Percentiles rank a stretch among this genome's conserved stretches.
These are phyloP conservation scores for Festucalex cinctus DNA, from an alignment of 2,113 vertebrate species.

Conservation along the genomic window DNA sequence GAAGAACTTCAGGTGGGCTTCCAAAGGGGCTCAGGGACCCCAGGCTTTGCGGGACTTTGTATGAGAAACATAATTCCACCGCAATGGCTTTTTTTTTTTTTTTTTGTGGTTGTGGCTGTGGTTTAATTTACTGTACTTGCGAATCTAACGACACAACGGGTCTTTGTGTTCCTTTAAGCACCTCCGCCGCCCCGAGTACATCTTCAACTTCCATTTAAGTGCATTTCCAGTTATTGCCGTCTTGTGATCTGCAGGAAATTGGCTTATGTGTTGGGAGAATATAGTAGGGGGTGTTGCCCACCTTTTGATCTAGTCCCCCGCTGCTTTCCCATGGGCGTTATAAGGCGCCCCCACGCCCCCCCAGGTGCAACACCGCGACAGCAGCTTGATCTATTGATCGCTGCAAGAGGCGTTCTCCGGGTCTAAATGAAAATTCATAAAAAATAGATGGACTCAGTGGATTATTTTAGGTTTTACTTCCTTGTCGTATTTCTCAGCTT, in stretches of 20 bases:
- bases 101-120: background rate
- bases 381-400: constrained; percentile 97
- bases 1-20: constrained; percentile 42
- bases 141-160: background rate
- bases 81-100: background rate
- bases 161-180: background rate
- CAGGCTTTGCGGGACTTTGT: constrained; percentile 3
- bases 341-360: constrained; percentile 53
- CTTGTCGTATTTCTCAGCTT: constrained; percentile 27
- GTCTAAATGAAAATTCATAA: constrained; percentile 98
- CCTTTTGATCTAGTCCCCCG: constrained; percentile 63
- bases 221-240: constrained; percentile 6
- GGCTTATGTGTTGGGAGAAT: constrained; percentile 19
- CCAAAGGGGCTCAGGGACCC: constrained; percentile 33
- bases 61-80: background rate
- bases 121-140: background rate
- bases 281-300: constrained; percentile 28
- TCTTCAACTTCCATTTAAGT: background rate
- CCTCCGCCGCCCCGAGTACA: background rate
- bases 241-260: constrained; percentile 44
- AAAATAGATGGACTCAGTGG: constrained; percentile 93
- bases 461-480: constrained; percentile 75
- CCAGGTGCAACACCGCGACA: constrained; percentile 92
- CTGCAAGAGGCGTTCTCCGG: constrained; percentile 83
- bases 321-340: constrained; percentile 73